phyloP scores from a whole-genome alignment of 2,797 vertebrate genomes.

The Benthosema pterotum region DNA sequence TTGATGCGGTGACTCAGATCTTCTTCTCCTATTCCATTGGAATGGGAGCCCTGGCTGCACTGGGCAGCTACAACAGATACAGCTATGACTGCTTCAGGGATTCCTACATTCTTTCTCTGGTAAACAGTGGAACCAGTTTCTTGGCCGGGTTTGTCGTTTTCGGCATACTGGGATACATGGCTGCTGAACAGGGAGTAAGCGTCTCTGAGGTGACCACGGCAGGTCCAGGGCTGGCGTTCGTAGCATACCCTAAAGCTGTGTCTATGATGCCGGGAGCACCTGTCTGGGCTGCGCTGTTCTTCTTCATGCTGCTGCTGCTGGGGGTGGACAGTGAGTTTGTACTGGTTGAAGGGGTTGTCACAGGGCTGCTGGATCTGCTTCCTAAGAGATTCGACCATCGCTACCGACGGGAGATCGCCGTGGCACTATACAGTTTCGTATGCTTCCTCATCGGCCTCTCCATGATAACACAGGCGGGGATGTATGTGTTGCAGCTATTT shows the following conservation, averaged over 20 bases:
- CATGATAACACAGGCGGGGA: too few relatives aligned
- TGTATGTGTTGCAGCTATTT: too few relatives aligned
- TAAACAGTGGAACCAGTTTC: constrained; percentile 97
- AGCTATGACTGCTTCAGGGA: constrained; percentile 99
- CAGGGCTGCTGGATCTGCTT: constrained; percentile 92
- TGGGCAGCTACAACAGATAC: constrained; percentile 98
- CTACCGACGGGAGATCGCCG: constrained; percentile 88
- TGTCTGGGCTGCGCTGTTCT: constrained; percentile 95
- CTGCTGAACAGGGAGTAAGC: constrained; percentile 91
- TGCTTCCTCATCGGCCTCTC: too few relatives aligned
- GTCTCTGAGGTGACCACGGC: constrained; percentile 95
- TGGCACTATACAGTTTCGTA: constrained; percentile 84
- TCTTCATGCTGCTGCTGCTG: constrained; percentile 95
- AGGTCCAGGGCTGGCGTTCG: constrained; percentile 71
- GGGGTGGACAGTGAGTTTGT: constrained; percentile 98
- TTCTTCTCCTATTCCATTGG: constrained; percentile 98
- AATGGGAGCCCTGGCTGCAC: constrained; percentile 92
- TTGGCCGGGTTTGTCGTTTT: constrained; percentile 97
- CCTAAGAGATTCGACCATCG: constrained; percentile 84
- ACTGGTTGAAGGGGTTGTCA: constrained; percentile 95
- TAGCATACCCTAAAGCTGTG: constrained; percentile 36
- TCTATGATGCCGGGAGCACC: constrained; percentile 95
- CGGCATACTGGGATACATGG: constrained; percentile 97
- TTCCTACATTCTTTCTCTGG: constrained; percentile 91
- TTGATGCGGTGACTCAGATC: constrained; percentile 95